These are phyloP conservation scores for Pteromalus puparum DNA, from an alignment of 1,140 invertebrate species.

Conservation along the genomic window DNA sequence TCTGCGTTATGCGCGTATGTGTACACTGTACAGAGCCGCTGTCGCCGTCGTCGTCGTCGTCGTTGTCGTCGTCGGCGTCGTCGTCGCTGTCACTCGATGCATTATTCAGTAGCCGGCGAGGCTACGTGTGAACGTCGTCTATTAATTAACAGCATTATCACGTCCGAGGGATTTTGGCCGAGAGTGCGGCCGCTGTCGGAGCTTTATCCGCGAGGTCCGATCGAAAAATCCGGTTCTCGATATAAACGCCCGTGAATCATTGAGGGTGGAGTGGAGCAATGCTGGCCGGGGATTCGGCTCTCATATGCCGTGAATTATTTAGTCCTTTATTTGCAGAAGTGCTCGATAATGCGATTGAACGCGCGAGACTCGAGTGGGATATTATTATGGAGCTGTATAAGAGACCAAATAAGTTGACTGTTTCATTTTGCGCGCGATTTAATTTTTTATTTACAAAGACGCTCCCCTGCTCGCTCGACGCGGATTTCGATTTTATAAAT, in stretches of 20 bases:
- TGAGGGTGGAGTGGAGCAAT: too few relatives aligned
- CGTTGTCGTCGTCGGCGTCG: neutral
- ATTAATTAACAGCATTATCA: conserved; percentile 56
- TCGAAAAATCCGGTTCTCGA: neutral
- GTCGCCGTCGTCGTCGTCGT: neutral
- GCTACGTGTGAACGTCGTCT: conserved; percentile 36
- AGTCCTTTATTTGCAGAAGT: neutral
- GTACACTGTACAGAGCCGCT: neutral
- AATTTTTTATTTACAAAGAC: too few relatives aligned
- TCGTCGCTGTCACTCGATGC: conserved; percentile 32
- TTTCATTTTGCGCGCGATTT: too few relatives aligned
- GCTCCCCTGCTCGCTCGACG: too few relatives aligned
- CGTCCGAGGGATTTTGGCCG: conserved; percentile 12
- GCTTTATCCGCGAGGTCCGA: neutral
- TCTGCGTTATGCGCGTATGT: neutral
- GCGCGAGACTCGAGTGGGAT: too few relatives aligned
- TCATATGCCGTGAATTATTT: too few relatives aligned
- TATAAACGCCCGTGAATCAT: too few relatives aligned
- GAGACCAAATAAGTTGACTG: too few relatives aligned
- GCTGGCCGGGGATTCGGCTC: too few relatives aligned
- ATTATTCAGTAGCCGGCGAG: conserved; percentile 53
- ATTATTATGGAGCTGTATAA: too few relatives aligned
- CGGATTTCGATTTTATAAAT: too few relatives aligned
- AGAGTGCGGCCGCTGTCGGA: neutral
- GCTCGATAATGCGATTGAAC: neutral